Base-by-base conservation (phyloP, 2,888 invertebrate species). In the Mesochorus sp. region DNA sequence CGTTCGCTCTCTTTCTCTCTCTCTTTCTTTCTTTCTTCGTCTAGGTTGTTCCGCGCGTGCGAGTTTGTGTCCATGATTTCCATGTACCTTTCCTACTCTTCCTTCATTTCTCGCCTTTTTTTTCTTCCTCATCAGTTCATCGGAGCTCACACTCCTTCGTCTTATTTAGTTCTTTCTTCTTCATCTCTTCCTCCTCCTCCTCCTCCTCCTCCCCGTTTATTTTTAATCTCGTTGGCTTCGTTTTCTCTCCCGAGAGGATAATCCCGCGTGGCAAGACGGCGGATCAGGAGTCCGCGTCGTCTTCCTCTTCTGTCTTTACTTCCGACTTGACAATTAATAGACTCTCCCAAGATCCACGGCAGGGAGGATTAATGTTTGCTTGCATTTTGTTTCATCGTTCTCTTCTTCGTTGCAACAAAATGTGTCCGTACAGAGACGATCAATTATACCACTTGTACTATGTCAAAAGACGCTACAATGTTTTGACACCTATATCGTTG, bases 321-420 rank as follows among this genome's bases (percentile, higher is more conserved):
- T 78, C 74, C 78, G 78, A 78, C 78, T 66, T 57, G 78, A 78
- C 78, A 74, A 78, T 74, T 78, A 78, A 78, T 78, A 78, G 70
- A 74, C 78, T 78, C 78, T 39, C n/a, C n/a, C 42, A 28, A 44
- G 70, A 64, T 66, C 44, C 70, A 61, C 59, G 74, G 78, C 42
- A 78, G 74, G 78, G 74, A 44, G 78, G 70, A 74, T 78, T 70
- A 74, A 71, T 70, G 55, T 72, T 77, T 44, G 77, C 67, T 42
- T 72, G 61, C 57, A 49, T 62, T 47, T n/a, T n/a, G n/a, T n/a
- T n/a, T n/a, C n/a, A n/a, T n/a, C n/a, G 8, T 10, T 24, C 44
- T 55, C 28, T 10, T 14, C 39, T 44, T 44, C 53, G 4, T 61
- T 55, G 17, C 8, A 67, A 55, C 57, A 67, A 57, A 21, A 24